Evolutionary conservation across 2,797 vertebrate species (phyloP), one percentile per base, ranked within the genome.

Genomic region (Lacerta viridis): DNA sequence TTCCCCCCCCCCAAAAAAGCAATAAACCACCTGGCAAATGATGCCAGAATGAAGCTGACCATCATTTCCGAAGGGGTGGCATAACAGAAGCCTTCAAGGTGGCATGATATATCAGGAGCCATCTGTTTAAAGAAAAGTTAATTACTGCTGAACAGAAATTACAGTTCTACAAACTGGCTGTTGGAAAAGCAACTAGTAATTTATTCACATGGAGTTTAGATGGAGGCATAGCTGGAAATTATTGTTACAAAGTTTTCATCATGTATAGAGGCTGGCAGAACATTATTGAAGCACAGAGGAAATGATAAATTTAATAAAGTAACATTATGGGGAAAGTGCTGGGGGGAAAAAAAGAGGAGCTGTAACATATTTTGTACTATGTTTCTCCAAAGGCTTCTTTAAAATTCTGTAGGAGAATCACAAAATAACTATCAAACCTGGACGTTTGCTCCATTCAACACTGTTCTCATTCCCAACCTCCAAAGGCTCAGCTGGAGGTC

Each of bases 61-160:
- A 94, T 94, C 75, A 88, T 92, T 93, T 91, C 82, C 84, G 83
- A 75, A 92, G 66, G 80, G 88, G 74, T 76, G 77, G 59, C 1
- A 13, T 59, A 94, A 85, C 15, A 61, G 39, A 94, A 93, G 77
- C 83, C 90, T 96, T 93, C 85, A 94, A 90, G 85, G 72, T 92
- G 90, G 50, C 81, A 86, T 92, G 85, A 91, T 88, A 88, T 92
- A 93, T 93, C 91, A 92, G 6, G 68, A 66, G 87, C 77, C 90
- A 94, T 93, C 90, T 93, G 81, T 89, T 96, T 95, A 93, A 93
- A 92, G 87, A 90, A 91, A 94, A 92, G 87, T 90, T 95, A 95
- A 94, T 96, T 91, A 77, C 78, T 29, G 1, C 90, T 78, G 87
- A 93, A 75, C 46, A 92, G 94, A 95, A 95, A 92, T 93, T 92